Base-by-base conservation (phyloP, 2,888 invertebrate species). In the Tryphoninae sp. region DNA sequence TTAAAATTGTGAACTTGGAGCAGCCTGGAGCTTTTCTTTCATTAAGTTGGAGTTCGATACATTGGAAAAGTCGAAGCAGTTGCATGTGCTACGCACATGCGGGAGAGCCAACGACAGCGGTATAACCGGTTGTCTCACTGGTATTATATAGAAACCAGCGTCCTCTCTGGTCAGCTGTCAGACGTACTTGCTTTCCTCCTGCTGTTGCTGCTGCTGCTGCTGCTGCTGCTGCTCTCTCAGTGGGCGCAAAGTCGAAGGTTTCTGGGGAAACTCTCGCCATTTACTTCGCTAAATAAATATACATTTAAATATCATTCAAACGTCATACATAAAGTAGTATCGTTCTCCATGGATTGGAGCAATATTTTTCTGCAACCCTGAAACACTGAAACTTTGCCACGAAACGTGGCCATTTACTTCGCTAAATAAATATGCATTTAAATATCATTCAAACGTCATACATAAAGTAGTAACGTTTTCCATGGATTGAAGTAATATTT, bases 231-330 rank as follows among this genome's bases (percentile, higher is more conserved):
- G 76, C 65, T 19, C 40, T 78, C 71, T 45, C 19, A 33, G 16
- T 42, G 65, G 51, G 79, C 77, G 61, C 79, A 81, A 81, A 84
- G 84, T 84, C 82, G 74, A 84, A 83, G 83, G 79, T 83, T 84
- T 76, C 75, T 78, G 51, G 62, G 61, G 53, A 68, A 73, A 71
- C 69, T 59, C 79, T 76, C 58, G 45, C 8, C 61, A 11, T 33
- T 33, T 40, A 2, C 45, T 8, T 51, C 64, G 13, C 6, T 49
- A 16, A 16, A 13, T 68, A 51, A 49, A 55, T 62, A 61, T 42
- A 40, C 61, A 13, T 55, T 9, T 55, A 19, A 53, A 53, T 16
- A 13, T n/a, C 53, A 55, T 16, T 3, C 22, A 55, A n/a, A 55
- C 19, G 22, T 6, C 55, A 55, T 19, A 51, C 23, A 22, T 71